Evolutionary conservation across 1,140 invertebrate species (phyloP).

Genomic region (Drosophila micromelanica): DNA sequence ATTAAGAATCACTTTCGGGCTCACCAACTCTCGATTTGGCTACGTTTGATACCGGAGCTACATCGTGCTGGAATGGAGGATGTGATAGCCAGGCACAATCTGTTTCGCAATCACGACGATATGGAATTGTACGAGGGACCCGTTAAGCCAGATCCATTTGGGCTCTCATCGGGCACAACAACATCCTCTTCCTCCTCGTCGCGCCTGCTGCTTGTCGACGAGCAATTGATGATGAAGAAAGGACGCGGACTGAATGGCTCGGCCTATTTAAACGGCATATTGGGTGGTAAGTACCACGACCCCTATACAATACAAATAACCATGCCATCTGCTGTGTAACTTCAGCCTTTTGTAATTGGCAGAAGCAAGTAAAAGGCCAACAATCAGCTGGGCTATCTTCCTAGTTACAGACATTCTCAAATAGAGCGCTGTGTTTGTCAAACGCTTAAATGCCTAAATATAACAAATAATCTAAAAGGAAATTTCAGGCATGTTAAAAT

Average conservation of each 20-base stretch:
- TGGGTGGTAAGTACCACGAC: slow-evolving; percentile 76
- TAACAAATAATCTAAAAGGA: slow-evolving; percentile 41
- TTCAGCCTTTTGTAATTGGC: slow-evolving; percentile 19
- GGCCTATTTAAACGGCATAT: slow-evolving; percentile 78
- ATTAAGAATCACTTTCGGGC: slow-evolving; percentile 97
- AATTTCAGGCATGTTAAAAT: slow-evolving; percentile 20
- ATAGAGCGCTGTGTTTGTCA: background rate
- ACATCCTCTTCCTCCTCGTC: slow-evolving; percentile 81
- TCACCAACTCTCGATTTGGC: slow-evolving; percentile 97
- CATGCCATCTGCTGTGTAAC: slow-evolving; percentile 5
- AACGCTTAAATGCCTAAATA: slow-evolving; percentile 49
- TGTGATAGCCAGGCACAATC: slow-evolving; percentile 92
- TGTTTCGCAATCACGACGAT: slow-evolving; percentile 93
- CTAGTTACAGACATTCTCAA: slow-evolving; percentile 13
- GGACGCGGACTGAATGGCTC: slow-evolving; percentile 66
- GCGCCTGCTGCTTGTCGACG: slow-evolving; percentile 84
- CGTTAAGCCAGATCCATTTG: slow-evolving; percentile 91
- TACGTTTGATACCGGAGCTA: slow-evolving; percentile 95
- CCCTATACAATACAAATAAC: slow-evolving; percentile 23
- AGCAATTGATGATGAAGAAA: slow-evolving; percentile 79
- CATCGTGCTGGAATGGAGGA: slow-evolving; percentile 95
- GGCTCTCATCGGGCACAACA: slow-evolving; percentile 39
- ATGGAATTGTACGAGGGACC: slow-evolving; percentile 92
- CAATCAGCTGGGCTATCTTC: slow-evolving; percentile 8
- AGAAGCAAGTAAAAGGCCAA: slow-evolving; percentile 7